These are phyloP conservation scores for Pteropus rufus DNA, from an alignment of 2,797 vertebrate genomes.

Conservation along the genomic window DNA sequence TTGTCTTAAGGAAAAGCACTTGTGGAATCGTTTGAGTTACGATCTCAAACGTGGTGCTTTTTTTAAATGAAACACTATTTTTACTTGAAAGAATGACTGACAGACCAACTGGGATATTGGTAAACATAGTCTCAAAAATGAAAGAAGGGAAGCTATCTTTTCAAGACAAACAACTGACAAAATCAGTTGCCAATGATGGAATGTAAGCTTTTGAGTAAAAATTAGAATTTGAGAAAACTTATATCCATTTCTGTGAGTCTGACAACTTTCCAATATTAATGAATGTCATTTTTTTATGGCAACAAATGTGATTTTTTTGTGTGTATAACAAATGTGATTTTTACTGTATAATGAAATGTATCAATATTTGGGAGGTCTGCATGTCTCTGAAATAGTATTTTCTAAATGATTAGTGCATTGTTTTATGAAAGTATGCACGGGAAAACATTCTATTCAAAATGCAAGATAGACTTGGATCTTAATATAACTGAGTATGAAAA, in stretches of 20 bases:
- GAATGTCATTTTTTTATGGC: too few species aligned
- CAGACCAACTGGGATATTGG: not conserved
- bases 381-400: not conserved
- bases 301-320: too few species aligned
- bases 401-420: not conserved
- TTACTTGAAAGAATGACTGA: not conserved
- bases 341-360: not conserved
- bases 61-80: not conserved
- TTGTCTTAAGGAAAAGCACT: not conserved
- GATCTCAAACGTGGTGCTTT: not conserved
- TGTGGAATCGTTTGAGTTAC: not conserved
- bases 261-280: too few species aligned
- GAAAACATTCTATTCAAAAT: not conserved
- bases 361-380: not conserved
- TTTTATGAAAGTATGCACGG: not conserved
- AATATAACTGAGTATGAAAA: not conserved
- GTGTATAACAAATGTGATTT: not conserved
- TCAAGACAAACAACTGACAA: too few species aligned
- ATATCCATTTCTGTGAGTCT: too few species aligned
- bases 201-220: too few species aligned
- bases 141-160: too few species aligned
- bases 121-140: not conserved
- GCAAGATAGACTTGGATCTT: not conserved
- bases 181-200: too few species aligned
- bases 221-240: too few species aligned